phyloP scores from a whole-genome alignment of 2,797 vertebrate species.

The Linurgus olivaceus region DNA sequence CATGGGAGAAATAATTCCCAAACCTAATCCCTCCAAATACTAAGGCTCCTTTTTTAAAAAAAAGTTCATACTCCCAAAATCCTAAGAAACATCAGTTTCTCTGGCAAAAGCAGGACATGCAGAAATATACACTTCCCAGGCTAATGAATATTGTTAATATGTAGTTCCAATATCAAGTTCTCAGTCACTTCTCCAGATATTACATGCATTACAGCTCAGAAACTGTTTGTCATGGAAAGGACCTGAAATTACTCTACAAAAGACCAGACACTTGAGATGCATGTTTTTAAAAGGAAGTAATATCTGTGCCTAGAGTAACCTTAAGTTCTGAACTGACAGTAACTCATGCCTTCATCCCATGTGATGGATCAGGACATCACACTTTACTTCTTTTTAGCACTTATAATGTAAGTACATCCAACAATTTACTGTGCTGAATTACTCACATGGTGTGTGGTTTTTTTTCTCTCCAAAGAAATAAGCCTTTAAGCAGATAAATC shows the following conservation, averaged over 20 bases:
- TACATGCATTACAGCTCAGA: not conserved
- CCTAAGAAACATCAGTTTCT: not conserved
- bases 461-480: not conserved
- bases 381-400: not conserved
- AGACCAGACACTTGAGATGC: not conserved
- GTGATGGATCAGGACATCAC: not conserved
- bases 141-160: not conserved
- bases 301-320: not conserved
- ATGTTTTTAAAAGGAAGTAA: not conserved
- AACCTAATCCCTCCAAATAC: not conserved
- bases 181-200: not conserved
- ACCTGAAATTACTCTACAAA: not conserved
- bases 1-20: not conserved
- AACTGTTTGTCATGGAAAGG: not conserved
- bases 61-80: not conserved
- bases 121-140: not conserved
- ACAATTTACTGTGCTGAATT: not conserved
- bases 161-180: not conserved
- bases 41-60: not conserved
- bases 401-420: not conserved
- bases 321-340: not conserved
- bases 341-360: not conserved
- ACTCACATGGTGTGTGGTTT: not conserved
- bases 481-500: not conserved
- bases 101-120: not conserved